A percentile compares a stretch with the other conserved stretches of the same genome.
phyloP scores from a whole-genome alignment of 2,888 invertebrate species.

The Caenorhabditis sp. region DNA sequence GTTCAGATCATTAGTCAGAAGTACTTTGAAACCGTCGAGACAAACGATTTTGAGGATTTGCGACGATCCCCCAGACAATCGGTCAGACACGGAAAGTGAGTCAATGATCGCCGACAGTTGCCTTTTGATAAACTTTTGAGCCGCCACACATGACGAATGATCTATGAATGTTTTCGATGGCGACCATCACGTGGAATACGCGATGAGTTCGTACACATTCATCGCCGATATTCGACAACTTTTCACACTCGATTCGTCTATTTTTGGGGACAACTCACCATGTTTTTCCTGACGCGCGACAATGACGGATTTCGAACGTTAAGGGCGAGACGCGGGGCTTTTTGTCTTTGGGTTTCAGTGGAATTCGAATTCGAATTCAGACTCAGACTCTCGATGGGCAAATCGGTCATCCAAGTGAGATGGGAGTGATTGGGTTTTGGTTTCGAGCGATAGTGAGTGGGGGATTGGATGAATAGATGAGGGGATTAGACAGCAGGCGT shows the following conservation, averaged over 20 bases:
- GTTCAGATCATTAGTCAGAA: no score
- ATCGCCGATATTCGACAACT: background rate
- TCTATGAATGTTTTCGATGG: conserved; percentile 24
- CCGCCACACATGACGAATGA: no score
- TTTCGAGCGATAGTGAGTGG: background rate
- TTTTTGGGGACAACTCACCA: conserved; percentile 28
- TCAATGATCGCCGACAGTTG: background rate
- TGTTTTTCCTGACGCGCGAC: conserved; percentile 9
- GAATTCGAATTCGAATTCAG: background rate
- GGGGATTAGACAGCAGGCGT: conserved; percentile 2
- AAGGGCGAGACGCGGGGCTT: conserved; percentile 24
- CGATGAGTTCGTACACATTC: background rate
- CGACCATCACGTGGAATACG: conserved; percentile 39
- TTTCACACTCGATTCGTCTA: background rate
- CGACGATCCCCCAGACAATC: no score
- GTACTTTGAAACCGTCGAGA: no score
- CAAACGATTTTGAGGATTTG: no score
- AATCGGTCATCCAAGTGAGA: background rate
- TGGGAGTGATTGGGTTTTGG: conserved; percentile 16
- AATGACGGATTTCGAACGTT: conserved; percentile 14
- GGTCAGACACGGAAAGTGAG: no score
- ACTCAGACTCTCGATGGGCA: background rate
- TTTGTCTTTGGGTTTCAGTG: conserved; percentile 1
- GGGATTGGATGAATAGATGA: conserved; percentile 17
- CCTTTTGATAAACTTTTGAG: no score